Conservation (phyloP, 2,888 invertebrate species). For the Laspeyria flexula region DNA sequence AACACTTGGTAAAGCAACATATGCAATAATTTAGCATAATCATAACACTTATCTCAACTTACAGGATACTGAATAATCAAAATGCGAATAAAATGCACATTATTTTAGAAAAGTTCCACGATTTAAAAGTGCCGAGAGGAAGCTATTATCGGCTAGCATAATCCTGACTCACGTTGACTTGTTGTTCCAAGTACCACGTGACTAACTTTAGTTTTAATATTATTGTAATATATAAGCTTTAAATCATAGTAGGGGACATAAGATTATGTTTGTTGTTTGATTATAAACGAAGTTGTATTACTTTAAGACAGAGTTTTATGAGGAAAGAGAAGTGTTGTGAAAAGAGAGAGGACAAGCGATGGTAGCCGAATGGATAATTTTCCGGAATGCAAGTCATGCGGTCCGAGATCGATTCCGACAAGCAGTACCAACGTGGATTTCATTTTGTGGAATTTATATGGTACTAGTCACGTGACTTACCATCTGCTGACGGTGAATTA, state of each 20-base stretch:
- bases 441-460: too few relatives aligned
- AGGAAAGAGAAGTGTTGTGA: too few relatives aligned
- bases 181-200: slow-evolving; percentile 13
- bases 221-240: slow-evolving; percentile 40
- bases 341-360: too few relatives aligned
- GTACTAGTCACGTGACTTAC: too few relatives aligned
- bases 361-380: too few relatives aligned
- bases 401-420: too few relatives aligned
- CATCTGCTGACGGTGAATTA: too few relatives aligned
- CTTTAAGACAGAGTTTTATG: too few relatives aligned
- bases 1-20: too few relatives aligned
- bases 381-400: too few relatives aligned
- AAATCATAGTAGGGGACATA: background rate
- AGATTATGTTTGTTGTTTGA: background rate
- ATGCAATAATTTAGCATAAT: slow-evolving; percentile 30
- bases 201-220: background rate
- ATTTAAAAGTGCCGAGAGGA: slow-evolving; percentile 53
- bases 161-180: slow-evolving; percentile 60
- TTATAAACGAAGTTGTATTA: background rate
- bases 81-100: slow-evolving; percentile 43
- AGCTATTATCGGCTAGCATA: slow-evolving; percentile 51
- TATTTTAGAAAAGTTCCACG: slow-evolving; percentile 43
- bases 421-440: too few relatives aligned
- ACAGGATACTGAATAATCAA: slow-evolving; percentile 46
- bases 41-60: slow-evolving; percentile 32